A percentile compares a stretch with the other conserved stretches of the same genome.
Evolutionary conservation across 2,888 invertebrate genomes (phyloP).

Genomic region (Atethmia centrago): DNA sequence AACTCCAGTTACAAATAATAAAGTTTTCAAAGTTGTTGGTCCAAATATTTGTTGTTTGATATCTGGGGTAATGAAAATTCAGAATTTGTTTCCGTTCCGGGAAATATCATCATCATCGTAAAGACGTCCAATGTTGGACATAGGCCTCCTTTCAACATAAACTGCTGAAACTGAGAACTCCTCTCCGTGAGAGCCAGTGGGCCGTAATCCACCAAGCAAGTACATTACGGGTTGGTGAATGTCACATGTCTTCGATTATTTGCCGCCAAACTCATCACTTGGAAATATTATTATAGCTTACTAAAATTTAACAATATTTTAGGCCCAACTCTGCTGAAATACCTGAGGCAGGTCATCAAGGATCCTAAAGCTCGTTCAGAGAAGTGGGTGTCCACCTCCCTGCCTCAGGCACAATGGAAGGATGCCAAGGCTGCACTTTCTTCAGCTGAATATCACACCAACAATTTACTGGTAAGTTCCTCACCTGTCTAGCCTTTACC

Average conservation of each 20-base stretch:
- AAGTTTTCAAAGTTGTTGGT: constrained; percentile 14
- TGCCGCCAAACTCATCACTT: neutral
- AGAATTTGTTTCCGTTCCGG: neutral
- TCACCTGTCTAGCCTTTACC: too few species aligned
- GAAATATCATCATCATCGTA: neutral
- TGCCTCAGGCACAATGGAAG: constrained; percentile 93
- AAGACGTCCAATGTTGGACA: neutral
- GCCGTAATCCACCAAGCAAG: neutral
- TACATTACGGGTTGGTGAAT: neutral
- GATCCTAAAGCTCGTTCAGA: constrained; percentile 92
- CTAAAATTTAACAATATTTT: constrained; percentile 1
- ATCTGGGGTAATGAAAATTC: constrained; percentile 9
- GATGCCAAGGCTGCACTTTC: constrained; percentile 91
- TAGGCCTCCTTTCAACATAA: neutral
- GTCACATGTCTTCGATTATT: neutral
- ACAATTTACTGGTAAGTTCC: constrained; percentile 93
- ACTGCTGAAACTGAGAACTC: neutral
- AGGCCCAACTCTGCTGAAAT: constrained; percentile 92
- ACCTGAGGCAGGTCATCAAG: constrained; percentile 92
- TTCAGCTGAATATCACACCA: constrained; percentile 97
- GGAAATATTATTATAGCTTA: neutral
- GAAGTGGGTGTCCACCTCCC: constrained; percentile 96
- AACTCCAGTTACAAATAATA: constrained; percentile 36
- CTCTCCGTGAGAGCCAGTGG: neutral
- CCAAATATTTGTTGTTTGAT: constrained; percentile 25